A percentile compares a stretch with the other conserved stretches of the same genome.
Conservation (phyloP, 1,140 invertebrate genomes). For the Pomacea maculata region DNA sequence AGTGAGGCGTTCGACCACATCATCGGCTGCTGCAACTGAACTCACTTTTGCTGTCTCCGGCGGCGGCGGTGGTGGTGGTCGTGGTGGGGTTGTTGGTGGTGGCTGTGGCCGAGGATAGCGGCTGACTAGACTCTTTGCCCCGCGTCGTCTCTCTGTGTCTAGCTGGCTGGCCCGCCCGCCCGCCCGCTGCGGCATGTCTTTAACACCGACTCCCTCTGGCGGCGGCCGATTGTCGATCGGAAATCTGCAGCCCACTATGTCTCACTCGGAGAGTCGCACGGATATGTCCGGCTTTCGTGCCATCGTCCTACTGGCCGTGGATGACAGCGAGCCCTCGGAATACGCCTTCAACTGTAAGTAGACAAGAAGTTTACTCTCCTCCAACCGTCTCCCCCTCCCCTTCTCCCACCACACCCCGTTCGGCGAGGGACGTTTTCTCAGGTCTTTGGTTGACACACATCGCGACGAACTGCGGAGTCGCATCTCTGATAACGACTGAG, state of each 20-base stretch:
- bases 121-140: no score
- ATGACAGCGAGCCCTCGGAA: constrained; percentile 32
- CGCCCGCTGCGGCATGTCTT: no score
- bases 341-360: constrained; percentile 38
- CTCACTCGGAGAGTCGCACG: not conserved
- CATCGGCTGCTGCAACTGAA: no score
- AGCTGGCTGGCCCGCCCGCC: no score
- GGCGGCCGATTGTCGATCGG: constrained; percentile 2
- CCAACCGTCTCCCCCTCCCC: not conserved
- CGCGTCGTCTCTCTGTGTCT: no score
- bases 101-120: no score
- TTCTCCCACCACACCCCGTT: not conserved
- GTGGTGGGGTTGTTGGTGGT: no score
- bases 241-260: not conserved
- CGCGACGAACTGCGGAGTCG: not conserved
- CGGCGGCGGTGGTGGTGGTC: no score
- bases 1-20: no score
- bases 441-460: not conserved
- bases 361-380: not conserved
- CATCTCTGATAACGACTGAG: not conserved
- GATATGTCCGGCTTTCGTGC: constrained; percentile 34
- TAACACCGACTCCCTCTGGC: not conserved
- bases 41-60: no score
- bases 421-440: not conserved
- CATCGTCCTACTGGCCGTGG: constrained; percentile 33